Percentiles rank a stretch among this genome's conserved stretches.
Evolutionary conservation across 1,140 invertebrate genomes (phyloP).

Genomic region (Cyrtorhinus lividipennis): DNA sequence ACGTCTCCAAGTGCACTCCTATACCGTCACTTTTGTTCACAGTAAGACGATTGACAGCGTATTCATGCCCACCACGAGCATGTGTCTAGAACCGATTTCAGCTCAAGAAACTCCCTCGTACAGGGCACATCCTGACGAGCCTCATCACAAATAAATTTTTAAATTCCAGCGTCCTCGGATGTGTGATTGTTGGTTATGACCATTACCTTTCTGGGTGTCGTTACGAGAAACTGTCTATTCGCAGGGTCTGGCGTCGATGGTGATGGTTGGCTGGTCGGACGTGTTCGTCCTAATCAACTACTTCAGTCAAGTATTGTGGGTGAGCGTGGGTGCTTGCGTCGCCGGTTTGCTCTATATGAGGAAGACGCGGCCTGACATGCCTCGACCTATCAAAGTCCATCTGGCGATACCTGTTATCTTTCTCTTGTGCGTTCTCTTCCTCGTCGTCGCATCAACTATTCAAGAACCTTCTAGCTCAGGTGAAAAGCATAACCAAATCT

Average conservation of each 20-base stretch:
- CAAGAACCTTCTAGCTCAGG: conserved; percentile 30
- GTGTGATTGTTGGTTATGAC: too few relatives aligned
- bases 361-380: conserved; percentile 50
- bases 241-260: conserved; percentile 54
- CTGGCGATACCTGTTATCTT: conserved; percentile 37
- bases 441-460: conserved; percentile 37
- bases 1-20: conserved; percentile 57
- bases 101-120: too few relatives aligned
- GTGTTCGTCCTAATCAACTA: conserved; percentile 61
- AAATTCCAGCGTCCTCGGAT: too few relatives aligned
- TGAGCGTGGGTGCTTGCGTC: conserved; percentile 59
- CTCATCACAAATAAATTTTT: too few relatives aligned
- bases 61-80: too few relatives aligned
- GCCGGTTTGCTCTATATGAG: conserved; percentile 65
- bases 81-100: too few relatives aligned
- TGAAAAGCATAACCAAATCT: too few relatives aligned
- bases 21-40: conserved; percentile 66
- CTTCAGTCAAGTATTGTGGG: conserved; percentile 63
- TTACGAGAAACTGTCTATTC: too few relatives aligned
- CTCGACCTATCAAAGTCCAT: conserved; percentile 66
- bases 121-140: too few relatives aligned
- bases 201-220: too few relatives aligned
- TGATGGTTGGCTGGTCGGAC: conserved; percentile 55
- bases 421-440: conserved; percentile 35
- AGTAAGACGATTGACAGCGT: too few relatives aligned